Base-by-base conservation (phyloP, 2,113 vertebrate species). In the Hylia prasina region DNA sequence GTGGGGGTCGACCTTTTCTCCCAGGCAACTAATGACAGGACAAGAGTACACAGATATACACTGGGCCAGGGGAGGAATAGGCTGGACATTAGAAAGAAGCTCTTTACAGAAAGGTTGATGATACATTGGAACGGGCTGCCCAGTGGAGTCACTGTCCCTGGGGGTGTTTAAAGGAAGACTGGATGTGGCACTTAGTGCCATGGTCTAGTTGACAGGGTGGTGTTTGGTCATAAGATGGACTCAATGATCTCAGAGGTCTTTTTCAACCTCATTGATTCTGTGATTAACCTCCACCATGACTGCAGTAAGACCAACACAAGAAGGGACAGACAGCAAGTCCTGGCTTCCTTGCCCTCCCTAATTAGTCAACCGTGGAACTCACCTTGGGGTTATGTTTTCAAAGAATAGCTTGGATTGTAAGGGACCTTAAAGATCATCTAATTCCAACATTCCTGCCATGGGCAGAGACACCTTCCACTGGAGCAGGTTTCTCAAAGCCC, bases 1-100 rank as follows among this genome's bases (percentile, higher is more conserved):
- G 18, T 44, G 27, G 18, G 33, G 11, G 11, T 27, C 0, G 0
- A 10, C 27, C 33, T 77, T 12, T 77, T 37, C 18, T 60, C 12
- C 39, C 27, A 77, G 6, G 15, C 6, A 33, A 27, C 22, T 4
- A 9, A 22, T 37, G 45, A 37, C 45, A 77, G 37, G 53, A 58
- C 22, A 37, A 60, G 33, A 37, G 37, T 31, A 51, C 27, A 58
- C 1, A 31, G 44, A 76, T 71, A 10, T 68, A 31, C 21, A 33
- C 3, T 27, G 10, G 15, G 45, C 18, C 48, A 33, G 28, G 28
- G 10, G 33, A 72, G 6, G 25, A 27, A 33, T 33, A 27, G 22
- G 37, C 4, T 44, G 14, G 31, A 33, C 17, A 37, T 33, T 33
- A 45, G 45, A 77, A 77, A 51, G 44, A 37, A 53, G 33, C 45